phyloP scores from a whole-genome alignment of 1,140 invertebrate genomes.

The Subanguina moxae region DNA sequence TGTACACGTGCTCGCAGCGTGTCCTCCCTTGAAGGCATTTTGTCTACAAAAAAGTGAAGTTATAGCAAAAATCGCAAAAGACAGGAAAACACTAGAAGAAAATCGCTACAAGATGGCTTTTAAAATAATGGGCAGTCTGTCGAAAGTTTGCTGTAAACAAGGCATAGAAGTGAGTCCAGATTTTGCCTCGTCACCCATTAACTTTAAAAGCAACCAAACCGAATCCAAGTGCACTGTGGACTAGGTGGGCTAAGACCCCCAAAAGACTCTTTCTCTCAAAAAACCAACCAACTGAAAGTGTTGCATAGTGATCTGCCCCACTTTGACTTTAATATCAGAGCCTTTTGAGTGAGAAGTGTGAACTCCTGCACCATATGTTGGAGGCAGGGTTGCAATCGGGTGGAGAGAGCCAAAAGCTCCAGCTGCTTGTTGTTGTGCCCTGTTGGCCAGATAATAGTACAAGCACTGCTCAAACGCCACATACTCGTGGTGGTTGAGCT shows the following conservation, averaged over 20 bases:
- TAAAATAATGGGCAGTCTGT: no score
- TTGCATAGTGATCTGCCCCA: conserved; percentile 52
- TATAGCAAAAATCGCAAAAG: no score
- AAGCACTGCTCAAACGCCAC: conserved; percentile 55
- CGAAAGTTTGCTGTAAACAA: no score
- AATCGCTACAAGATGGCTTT: no score
- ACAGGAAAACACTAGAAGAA: no score
- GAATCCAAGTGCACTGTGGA: neutral
- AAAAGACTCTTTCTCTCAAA: neutral
- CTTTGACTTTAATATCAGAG: conserved; percentile 32
- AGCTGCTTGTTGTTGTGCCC: conserved; percentile 46
- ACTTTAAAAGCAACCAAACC: no score
- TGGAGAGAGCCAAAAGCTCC: conserved; percentile 44
- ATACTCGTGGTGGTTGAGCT: conserved; percentile 52
- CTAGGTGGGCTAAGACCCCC: no score
- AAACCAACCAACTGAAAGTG: conserved; percentile 53
- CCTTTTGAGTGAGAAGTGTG: neutral
- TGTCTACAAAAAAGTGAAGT: no score
- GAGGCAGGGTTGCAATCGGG: conserved; percentile 54
- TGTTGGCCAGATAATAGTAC: conserved; percentile 56
- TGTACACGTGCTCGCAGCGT: no score
- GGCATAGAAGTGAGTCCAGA: no score
- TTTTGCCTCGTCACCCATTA: no score
- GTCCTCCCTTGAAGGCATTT: no score
- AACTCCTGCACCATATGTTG: conserved; percentile 36